Conservation (phyloP, 2,888 invertebrate genomes). For the Drosophila anomalata region DNA sequence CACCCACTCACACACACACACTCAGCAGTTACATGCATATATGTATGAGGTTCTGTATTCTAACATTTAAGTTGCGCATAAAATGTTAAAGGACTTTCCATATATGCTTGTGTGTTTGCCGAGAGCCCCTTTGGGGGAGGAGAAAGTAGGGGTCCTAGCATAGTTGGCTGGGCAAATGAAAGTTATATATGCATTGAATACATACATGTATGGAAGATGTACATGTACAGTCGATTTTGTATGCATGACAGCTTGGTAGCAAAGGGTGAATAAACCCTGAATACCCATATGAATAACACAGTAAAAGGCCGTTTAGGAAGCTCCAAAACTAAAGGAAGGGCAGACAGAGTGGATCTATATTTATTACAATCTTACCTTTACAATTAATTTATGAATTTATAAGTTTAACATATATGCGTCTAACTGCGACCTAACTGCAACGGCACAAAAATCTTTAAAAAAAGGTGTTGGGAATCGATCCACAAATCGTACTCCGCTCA, state of each 20-base stretch:
- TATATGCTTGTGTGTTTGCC: conserved; percentile 2
- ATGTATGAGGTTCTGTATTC: conserved; percentile 10
- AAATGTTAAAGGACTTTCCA: conserved; percentile 56
- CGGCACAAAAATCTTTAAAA: too few relatives aligned
- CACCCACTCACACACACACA: conserved; percentile 19
- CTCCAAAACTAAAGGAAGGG: not conserved
- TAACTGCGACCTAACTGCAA: too few relatives aligned
- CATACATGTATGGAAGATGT: not conserved
- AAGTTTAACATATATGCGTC: too few relatives aligned
- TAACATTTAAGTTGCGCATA: conserved; percentile 54
- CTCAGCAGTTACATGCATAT: conserved; percentile 6
- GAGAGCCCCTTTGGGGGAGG: not conserved
- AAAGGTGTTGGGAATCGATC: too few relatives aligned
- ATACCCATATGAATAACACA: conserved; percentile 9
- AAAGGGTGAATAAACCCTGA: conserved; percentile 63
- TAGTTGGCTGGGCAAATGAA: conserved; percentile 44
- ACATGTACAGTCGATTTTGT: conserved; percentile 6
- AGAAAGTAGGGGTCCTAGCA: not conserved
- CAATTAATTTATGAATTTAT: too few relatives aligned
- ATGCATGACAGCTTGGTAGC: conserved; percentile 18
- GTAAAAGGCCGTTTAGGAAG: not conserved
- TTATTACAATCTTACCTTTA: too few relatives aligned
- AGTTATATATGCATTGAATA: conserved; percentile 40
- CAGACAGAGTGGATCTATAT: not conserved
- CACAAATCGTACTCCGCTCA: too few relatives aligned